Percentiles rank a stretch among this genome's conserved stretches.
These are phyloP conservation scores for Psittacula derbiana DNA, from an alignment of 2,797 vertebrate species.

Conservation along the genomic window DNA sequence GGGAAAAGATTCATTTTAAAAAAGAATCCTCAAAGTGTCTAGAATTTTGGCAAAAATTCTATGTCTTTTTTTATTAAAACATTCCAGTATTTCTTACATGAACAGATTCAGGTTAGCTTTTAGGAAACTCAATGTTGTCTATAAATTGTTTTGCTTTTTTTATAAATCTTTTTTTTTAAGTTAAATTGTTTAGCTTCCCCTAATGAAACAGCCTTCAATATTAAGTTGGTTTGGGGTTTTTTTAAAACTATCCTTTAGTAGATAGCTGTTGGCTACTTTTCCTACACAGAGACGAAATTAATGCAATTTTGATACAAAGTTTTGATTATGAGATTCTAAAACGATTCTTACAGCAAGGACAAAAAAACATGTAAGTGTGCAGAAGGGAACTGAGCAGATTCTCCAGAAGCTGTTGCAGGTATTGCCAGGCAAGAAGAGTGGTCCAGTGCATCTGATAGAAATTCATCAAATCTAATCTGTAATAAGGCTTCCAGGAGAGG, in stretches of 20 bases:
- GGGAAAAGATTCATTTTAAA: neutral
- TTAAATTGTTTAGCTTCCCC: neutral
- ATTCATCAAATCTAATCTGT: neutral
- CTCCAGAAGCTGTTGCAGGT: neutral
- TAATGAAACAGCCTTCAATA: neutral
- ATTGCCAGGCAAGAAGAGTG: neutral
- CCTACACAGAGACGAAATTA: neutral
- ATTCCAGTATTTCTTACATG: neutral
- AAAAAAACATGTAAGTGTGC: neutral
- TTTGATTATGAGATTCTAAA: conserved; percentile 26
- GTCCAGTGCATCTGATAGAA: neutral
- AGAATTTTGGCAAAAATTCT: neutral
- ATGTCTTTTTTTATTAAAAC: neutral
- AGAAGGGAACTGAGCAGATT: neutral
- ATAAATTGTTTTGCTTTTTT: neutral
- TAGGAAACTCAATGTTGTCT: neutral
- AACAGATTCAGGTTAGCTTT: neutral
- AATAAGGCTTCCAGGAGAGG: neutral
- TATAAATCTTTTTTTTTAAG: neutral
- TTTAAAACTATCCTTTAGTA: neutral
- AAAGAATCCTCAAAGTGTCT: neutral
- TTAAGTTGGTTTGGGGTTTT: neutral
- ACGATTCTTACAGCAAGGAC: neutral
- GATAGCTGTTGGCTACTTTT: neutral
- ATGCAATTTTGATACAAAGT: neutral